These are phyloP conservation scores for Nettapus auritus DNA, from an alignment of 2,113 vertebrate species.

Conservation along the genomic window DNA sequence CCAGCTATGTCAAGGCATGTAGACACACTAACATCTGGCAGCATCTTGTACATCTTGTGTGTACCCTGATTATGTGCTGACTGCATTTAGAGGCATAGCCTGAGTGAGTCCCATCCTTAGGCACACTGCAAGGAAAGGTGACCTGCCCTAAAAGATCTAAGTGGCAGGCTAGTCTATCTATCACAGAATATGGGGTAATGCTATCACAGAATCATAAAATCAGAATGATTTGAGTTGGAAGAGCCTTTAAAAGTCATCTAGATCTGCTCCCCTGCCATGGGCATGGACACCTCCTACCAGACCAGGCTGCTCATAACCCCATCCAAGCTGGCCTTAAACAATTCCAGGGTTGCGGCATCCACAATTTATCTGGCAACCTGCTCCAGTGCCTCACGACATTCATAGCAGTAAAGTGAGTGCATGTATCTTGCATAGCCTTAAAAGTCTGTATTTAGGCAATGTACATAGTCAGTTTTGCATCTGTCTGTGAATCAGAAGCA, in stretches of 20 bases:
- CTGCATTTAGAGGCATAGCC: neutral
- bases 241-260: neutral
- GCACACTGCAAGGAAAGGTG: neutral
- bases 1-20: accelerated
- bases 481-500: neutral
- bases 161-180: neutral
- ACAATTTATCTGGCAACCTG: neutral
- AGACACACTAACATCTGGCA: neutral
- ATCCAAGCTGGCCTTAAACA: neutral
- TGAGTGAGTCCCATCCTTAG: neutral
- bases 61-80: neutral
- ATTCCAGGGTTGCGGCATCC: neutral
- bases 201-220: neutral
- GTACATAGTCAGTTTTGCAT: neutral
- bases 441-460: neutral
- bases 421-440: neutral
- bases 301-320: neutral
- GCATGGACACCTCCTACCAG: neutral
- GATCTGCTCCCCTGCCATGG: neutral
- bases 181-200: neutral
- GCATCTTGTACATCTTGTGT: neutral
- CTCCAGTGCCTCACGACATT: neutral
- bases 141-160: neutral
- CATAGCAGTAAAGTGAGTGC: neutral
- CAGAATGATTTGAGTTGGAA: neutral